phyloP scores from a whole-genome alignment of 2,888 invertebrate genomes.

The Nemotelus nigrinus region DNA sequence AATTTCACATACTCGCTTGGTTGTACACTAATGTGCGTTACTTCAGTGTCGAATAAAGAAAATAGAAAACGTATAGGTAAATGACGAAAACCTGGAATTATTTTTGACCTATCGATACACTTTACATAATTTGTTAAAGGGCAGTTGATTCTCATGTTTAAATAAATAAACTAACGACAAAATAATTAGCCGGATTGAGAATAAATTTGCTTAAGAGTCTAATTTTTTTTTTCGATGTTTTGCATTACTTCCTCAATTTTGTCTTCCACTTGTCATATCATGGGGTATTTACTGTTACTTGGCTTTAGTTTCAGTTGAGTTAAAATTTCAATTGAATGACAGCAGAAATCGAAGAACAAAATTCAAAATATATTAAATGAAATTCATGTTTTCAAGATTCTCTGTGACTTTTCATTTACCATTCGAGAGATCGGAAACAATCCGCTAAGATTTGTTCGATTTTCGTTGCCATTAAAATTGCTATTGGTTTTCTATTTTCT shows the following conservation, averaged over 20 bases:
- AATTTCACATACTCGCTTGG: too few species aligned
- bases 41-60: too few species aligned
- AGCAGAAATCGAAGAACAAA: conserved; percentile 29
- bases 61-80: too few species aligned
- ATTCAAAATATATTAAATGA: background rate
- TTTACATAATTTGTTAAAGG: too few species aligned
- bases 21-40: too few species aligned
- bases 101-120: too few species aligned
- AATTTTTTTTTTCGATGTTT: background rate
- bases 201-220: too few species aligned
- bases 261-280: background rate
- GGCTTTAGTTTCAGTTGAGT: background rate
- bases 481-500: conserved; percentile 20
- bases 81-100: too few species aligned
- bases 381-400: background rate
- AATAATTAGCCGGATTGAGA: background rate
- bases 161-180: background rate
- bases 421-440: background rate
- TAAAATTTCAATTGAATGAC: conserved; percentile 24
- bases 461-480: conserved; percentile 34
- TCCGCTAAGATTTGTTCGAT: conserved; percentile 14
- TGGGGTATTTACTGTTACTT: background rate
- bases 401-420: background rate
- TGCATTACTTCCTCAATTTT: background rate
- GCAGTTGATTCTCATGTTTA: too few species aligned